Base-by-base conservation (phyloP, 1,140 invertebrate species). In the Diuraphis noxia region DNA sequence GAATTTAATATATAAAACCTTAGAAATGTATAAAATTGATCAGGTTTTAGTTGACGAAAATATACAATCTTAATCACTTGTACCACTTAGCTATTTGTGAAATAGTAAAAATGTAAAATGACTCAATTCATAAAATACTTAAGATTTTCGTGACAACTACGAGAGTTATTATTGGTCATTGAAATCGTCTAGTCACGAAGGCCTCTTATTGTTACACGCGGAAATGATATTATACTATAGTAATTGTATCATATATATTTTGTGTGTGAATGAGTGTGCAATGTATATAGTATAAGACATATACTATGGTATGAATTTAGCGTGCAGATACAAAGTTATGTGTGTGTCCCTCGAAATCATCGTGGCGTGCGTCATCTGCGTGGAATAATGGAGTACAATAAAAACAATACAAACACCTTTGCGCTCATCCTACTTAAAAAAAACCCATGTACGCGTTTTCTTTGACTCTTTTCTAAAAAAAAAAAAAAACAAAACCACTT, bases 281-380 rank as follows among this genome's bases (percentile, higher is more conserved):
- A 77, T 13, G 34, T n/a, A 8, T n/a, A 21, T 46, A 84, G 82
- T 49, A 49, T 49, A 41, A 41, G 41, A n/a, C n/a, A n/a, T 41
- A 46, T 46, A 49, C 19, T 49, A 49, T 49, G 21, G 46, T 86
- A 23, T 86, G 46, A 52, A 52, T 52, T 86, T 52, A 86, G 34
- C 85, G 46, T 86, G 85, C 9, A 86, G n/a, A 86, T 36, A 86
- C 43, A 30, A 86, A 86, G 49, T 86, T 34, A 86, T 34, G 85
- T 52, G 34, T 46, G 4, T n/a, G 6, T 30, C 40, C 36, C 36
- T 19, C 56, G 30, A 72, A 72, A 52, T 86, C 43, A 34, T 86
- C 34, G 13, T 34, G 4, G 36, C 34, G 21, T 82, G 36, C 3
- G 38, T 49, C 40, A 19, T 85, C 30, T n/a, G 5, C 30, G n/a